A percentile compares a stretch with the other conserved stretches of the same genome.
phyloP scores from a whole-genome alignment of 1,140 invertebrate genomes.

The Aphelenchoides avenae region DNA sequence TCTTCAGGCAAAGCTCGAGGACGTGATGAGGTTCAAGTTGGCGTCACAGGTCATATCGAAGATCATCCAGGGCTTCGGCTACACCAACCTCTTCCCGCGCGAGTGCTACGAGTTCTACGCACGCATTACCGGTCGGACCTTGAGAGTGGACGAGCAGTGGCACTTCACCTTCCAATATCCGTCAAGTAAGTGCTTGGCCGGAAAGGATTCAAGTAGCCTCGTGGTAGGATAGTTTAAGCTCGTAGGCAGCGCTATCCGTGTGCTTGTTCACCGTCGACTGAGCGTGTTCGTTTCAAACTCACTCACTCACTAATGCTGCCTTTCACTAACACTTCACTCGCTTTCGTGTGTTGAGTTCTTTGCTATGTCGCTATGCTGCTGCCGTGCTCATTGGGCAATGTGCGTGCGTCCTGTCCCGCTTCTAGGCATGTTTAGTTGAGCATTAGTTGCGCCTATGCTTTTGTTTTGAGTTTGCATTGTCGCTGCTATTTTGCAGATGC shows the following conservation, averaged over 20 bases:
- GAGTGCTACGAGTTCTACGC: conserved; percentile 97
- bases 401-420: too few species aligned
- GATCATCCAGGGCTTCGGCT: conserved; percentile 92
- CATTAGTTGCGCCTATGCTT: background rate
- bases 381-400: too few species aligned
- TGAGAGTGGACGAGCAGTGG: conserved; percentile 87
- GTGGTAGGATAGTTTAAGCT: too few species aligned
- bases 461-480: background rate
- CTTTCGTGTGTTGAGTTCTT: too few species aligned
- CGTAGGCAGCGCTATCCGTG: too few species aligned
- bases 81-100: conserved; percentile 84
- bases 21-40: conserved; percentile 86
- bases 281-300: too few species aligned
- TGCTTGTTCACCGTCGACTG: too few species aligned
- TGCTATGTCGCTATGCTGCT: too few species aligned
- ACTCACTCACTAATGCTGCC: too few species aligned
- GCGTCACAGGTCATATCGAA: conserved; percentile 86
- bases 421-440: too few species aligned
- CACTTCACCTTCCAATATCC: conserved; percentile 87
- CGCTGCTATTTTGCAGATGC: conserved; percentile 17
- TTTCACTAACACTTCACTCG: too few species aligned
- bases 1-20: conserved; percentile 84
- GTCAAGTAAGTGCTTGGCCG: conserved; percentile 70
- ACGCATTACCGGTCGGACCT: conserved; percentile 80
- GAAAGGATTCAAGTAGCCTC: too few species aligned